Percentiles rank a stretch among this genome's conserved stretches.
phyloP scores from a whole-genome alignment of 2,797 vertebrate species.

The Lutjanus campechanus region DNA sequence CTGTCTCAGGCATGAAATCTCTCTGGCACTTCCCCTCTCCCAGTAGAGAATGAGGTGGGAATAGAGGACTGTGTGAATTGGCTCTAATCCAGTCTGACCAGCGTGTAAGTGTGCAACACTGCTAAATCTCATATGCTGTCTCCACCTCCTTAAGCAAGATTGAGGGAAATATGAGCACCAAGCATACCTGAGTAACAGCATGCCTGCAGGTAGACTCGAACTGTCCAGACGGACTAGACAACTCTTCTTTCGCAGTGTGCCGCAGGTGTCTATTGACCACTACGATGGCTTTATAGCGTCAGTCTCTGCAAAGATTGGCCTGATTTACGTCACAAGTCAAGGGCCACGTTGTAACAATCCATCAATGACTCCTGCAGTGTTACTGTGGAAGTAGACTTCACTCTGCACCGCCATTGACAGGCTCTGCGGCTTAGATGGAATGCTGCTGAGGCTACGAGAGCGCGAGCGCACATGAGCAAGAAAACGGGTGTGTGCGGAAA shows the following conservation, averaged over 20 bases:
- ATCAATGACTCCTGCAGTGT: conserved; percentile 60
- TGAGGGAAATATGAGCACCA: conserved; percentile 48
- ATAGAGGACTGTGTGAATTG: conserved; percentile 69
- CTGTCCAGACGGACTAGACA: conserved; percentile 9
- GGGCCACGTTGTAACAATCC: conserved; percentile 54
- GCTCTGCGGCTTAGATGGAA: conserved; percentile 46
- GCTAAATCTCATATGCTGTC: conserved; percentile 57
- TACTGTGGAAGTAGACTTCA: conserved; percentile 57
- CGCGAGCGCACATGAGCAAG: conserved; percentile 14
- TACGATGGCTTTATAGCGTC: conserved; percentile 27
- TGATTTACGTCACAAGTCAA: conserved; percentile 71
- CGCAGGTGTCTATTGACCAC: conserved; percentile 42
- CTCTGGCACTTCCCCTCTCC: conserved; percentile 71
- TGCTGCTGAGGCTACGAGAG: conserved; percentile 49
- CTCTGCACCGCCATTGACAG: conserved; percentile 36
- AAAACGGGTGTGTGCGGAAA: conserved; percentile 55
- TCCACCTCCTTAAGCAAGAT: conserved; percentile 52
- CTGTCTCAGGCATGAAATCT: conserved; percentile 82
- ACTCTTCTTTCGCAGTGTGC: conserved; percentile 18
- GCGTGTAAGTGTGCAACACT: conserved; percentile 67
- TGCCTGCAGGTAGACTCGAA: conserved; percentile 34
- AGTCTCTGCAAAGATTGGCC: conserved; percentile 53
- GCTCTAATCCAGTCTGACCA: conserved; percentile 77
- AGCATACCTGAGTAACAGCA: conserved; percentile 40
- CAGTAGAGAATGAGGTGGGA: conserved; percentile 57